Evolutionary conservation across 53 echinoderm and acorn worm species (phyloP).

Genomic region (Echinarachnius parma): DNA sequence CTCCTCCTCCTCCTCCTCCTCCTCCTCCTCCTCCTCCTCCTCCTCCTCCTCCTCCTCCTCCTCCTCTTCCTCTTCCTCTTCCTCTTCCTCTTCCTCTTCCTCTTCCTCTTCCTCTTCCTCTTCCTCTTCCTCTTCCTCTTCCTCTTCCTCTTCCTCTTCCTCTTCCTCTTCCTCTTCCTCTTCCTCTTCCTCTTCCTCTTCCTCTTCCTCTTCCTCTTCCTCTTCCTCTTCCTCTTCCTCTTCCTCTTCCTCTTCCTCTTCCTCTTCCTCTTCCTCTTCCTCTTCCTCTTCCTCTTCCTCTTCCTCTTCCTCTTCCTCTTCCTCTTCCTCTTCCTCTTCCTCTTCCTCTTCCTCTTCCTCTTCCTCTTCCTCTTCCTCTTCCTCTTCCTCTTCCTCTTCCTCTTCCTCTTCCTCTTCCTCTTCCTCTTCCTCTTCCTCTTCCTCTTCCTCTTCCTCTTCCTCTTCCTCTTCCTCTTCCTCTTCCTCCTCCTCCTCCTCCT

Average conservation of each 20-base stretch:
- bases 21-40: not conserved
- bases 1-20: slow-evolving; percentile 4
- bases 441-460: not conserved
- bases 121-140: not conserved
- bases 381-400: not conserved
- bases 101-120: not conserved
- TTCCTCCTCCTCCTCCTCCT: not conserved
- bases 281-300: not conserved
- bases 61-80: not conserved
- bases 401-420: not conserved
- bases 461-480: slow-evolving; percentile 6
- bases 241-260: not conserved
- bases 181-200: not conserved
- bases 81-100: not conserved
- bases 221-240: not conserved
- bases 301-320: not conserved
- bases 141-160: not conserved
- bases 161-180: not conserved
- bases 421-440: not conserved
- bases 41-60: not conserved
- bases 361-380: not conserved
- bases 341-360: not conserved
- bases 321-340: not conserved
- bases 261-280: not conserved
- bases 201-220: not conserved